A percentile compares a stretch with the other conserved stretches of the same genome.
These are phyloP conservation scores for Drosophila biarmipes DNA, from an alignment of 1,140 invertebrate genomes.

Conservation along the genomic window DNA sequence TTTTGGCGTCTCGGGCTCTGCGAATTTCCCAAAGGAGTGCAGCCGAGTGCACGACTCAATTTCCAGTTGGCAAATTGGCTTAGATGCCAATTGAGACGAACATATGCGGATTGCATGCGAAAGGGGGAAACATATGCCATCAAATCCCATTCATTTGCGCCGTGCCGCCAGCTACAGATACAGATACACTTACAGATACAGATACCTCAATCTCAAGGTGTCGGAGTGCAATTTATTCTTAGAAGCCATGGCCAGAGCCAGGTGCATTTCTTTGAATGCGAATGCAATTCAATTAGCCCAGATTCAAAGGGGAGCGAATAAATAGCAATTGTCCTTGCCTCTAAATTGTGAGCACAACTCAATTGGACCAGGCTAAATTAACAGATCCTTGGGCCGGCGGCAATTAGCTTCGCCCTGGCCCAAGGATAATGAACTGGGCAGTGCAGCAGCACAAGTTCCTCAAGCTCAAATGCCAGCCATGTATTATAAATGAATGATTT, in stretches of 20 bases:
- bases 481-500: slow-evolving; percentile 22
- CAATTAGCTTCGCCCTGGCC: slow-evolving; percentile 25
- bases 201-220: slow-evolving; percentile 11
- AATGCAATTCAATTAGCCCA: slow-evolving; percentile 78
- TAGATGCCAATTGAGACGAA: slow-evolving; percentile 59
- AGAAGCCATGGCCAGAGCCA: slow-evolving; percentile 45
- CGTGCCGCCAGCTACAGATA: slow-evolving; percentile 2
- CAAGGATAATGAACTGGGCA: slow-evolving; percentile 38
- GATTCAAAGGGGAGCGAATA: slow-evolving; percentile 62
- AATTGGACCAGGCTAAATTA: slow-evolving; percentile 39
- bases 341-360: slow-evolving; percentile 54
- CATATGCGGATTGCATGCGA: slow-evolving; percentile 61
- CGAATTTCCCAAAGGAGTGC: slow-evolving; percentile 31
- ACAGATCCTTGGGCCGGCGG: slow-evolving; percentile 31
- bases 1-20: background rate
- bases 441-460: background rate
- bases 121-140: slow-evolving; percentile 50
- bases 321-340: slow-evolving; percentile 64
- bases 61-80: slow-evolving; percentile 62
- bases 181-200: background rate
- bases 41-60: slow-evolving; percentile 61
- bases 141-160: slow-evolving; percentile 47
- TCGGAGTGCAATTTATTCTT: slow-evolving; percentile 51
- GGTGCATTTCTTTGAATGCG: slow-evolving; percentile 63
- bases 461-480: background rate